Evolutionary conservation across 2,113 vertebrate genomes (phyloP).

Genomic region (Nestor notabilis): DNA sequence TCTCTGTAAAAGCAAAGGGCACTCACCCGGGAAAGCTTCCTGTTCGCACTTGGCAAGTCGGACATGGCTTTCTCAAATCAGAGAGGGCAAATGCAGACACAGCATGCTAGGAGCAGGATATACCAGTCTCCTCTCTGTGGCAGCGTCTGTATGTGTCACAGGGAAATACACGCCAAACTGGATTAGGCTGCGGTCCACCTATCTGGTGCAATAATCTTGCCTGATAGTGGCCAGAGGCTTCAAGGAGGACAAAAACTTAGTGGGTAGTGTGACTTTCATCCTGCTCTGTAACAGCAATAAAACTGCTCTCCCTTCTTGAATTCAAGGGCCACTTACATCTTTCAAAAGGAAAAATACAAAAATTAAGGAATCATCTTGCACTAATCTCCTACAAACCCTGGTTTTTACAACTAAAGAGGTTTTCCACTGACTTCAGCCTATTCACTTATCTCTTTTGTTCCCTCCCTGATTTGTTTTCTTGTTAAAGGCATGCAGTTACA

Average conservation of each 20-base stretch:
- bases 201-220: background rate
- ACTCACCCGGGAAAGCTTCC: background rate
- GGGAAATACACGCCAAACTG: background rate
- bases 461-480: background rate
- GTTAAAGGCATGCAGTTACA: background rate
- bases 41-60: background rate
- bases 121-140: background rate
- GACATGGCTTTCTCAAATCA: background rate
- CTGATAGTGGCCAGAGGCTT: constrained; percentile 32
- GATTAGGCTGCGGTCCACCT: background rate
- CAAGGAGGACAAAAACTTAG: background rate
- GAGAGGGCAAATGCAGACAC: background rate
- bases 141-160: constrained; percentile 37
- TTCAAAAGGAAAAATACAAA: background rate
- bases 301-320: background rate
- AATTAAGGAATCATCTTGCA: background rate
- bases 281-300: background rate
- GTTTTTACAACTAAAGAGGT: background rate
- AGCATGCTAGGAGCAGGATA: constrained; percentile 6
- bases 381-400: background rate
- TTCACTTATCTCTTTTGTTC: background rate
- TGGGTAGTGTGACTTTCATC: background rate
- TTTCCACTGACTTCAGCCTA: background rate
- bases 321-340: background rate
- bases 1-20: background rate